Base-by-base conservation (phyloP, 2,888 invertebrate genomes). In the Gryllus longicercus region DNA sequence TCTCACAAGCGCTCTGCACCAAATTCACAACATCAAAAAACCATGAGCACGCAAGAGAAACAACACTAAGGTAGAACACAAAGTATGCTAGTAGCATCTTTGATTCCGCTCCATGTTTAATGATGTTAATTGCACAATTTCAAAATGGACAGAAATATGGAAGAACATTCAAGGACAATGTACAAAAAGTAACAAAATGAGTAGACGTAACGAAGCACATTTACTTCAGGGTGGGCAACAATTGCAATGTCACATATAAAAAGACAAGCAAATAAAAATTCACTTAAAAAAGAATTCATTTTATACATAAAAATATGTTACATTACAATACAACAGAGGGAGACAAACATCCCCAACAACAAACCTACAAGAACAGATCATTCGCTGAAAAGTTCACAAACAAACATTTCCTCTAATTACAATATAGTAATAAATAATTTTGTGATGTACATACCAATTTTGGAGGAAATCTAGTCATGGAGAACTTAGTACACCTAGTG, bases 241-340 rank as follows among this genome's bases (percentile, higher is more conserved):
- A 63, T 11, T 63, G 63, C 63, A 14, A 63, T 63, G 63, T 63
- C 63, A 63, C 14, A 63, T 63, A n/a, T 63, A 63, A 63, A 63
- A 63, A 63, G 63, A 63, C 63, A 63, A 63, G 63, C 63, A 63
- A 63, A 63, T 63, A 63, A 63, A 63, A 63, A 63, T n/a, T 63
- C 63, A 63, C 63, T 63, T 18, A 63, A 63, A 63, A 38, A 38
- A 38, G 38, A 63, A 63, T 63, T 63, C 63, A 63, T 63, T 63
- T 14, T 38, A 38, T 38, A 38, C 38, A n/a, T 63, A 63, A 63
- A 38, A 63, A n/a, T 63, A 63, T 63, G 63, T 18, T 63, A 63
- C 63, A 63, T 63, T n/a, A 63, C 63, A 63, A 63, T 63, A 18
- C 63, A 63, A 63, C 63, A 63, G 16, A 18, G 63, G 63, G 63